These are phyloP conservation scores for Podarcis cretensis DNA, from an alignment of 2,113 vertebrate genomes.

Conservation along the genomic window DNA sequence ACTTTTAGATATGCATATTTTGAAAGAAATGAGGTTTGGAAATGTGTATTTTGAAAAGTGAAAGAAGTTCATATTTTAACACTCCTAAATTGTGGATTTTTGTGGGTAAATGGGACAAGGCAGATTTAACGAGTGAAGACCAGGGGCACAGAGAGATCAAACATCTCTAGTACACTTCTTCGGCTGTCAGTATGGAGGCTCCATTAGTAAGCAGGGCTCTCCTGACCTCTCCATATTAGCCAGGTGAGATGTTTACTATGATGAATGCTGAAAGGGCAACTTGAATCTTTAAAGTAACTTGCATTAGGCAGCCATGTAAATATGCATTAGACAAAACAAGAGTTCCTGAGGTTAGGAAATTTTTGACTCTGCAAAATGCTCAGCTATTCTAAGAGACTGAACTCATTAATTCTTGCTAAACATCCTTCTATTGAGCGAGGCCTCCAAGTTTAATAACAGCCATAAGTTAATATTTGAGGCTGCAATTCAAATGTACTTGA, in stretches of 20 bases:
- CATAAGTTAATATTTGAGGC: slow-evolving; percentile 29
- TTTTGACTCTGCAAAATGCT: not conserved
- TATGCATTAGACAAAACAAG: not conserved
- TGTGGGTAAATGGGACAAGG: not conserved
- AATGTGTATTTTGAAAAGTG: not conserved
- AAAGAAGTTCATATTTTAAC: not conserved
- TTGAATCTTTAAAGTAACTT: not conserved
- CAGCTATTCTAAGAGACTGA: not conserved
- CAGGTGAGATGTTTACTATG: fast-evolving
- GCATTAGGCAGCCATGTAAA: not conserved
- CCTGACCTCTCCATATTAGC: not conserved
- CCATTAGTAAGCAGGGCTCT: no score
- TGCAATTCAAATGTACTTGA: slow-evolving; percentile 38
- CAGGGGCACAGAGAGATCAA: no score
- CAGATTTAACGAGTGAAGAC: not conserved
- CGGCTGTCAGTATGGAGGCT: not conserved
- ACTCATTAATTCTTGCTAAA: slow-evolving; percentile 31
- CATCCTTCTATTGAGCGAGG: slow-evolving; percentile 22
- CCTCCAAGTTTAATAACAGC: slow-evolving; percentile 27
- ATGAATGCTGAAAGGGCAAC: not conserved
- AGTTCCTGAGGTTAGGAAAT: not conserved
- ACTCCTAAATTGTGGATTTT: not conserved
- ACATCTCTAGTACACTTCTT: no score
- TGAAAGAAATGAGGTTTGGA: not conserved
- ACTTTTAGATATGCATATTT: not conserved